These are phyloP conservation scores for Ectemnius lituratus DNA, from an alignment of 2,888 invertebrate species.

Conservation along the genomic window DNA sequence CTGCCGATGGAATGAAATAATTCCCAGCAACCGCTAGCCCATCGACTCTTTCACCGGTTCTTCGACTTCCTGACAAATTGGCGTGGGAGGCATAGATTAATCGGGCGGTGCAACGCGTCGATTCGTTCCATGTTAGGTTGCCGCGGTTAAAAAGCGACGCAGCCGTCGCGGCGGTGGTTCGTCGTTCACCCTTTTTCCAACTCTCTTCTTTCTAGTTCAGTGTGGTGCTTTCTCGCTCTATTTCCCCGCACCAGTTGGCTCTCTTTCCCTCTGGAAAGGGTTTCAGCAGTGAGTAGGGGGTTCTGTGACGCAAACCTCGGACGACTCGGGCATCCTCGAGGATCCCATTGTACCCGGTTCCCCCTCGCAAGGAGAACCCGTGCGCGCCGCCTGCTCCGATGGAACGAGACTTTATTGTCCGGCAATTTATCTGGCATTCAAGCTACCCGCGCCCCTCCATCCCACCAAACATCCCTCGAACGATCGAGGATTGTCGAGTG, in stretches of 20 bases:
- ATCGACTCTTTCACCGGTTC: too few species aligned
- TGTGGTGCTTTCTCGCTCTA: too few species aligned
- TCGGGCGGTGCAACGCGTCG: slow-evolving; percentile 23
- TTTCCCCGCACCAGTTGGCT: too few species aligned
- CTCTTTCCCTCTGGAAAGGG: too few species aligned
- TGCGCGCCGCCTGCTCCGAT: background rate
- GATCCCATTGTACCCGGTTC: slow-evolving; percentile 29
- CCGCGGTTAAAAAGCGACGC: too few species aligned
- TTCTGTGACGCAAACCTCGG: slow-evolving; percentile 24
- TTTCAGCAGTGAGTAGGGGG: too few species aligned
- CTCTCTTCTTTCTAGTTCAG: too few species aligned
- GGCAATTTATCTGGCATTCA: slow-evolving; percentile 60
- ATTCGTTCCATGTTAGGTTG: slow-evolving; percentile 21
- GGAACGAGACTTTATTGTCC: slow-evolving; percentile 46
- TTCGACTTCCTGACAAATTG: slow-evolving; percentile 44
- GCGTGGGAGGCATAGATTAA: slow-evolving; percentile 35
- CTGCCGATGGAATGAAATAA: too few species aligned
- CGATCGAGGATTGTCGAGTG: too few species aligned
- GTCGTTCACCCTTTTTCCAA: slow-evolving; percentile 21
- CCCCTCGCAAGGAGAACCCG: slow-evolving; percentile 1
- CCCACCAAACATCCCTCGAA: too few species aligned
- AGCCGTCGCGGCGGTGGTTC: background rate
- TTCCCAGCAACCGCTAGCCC: too few species aligned
- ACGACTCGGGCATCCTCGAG: slow-evolving; percentile 22
- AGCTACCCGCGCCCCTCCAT: background rate